Conservation (phyloP, 2,113 vertebrate genomes). For the Ptychochromis oligacanthus region DNA sequence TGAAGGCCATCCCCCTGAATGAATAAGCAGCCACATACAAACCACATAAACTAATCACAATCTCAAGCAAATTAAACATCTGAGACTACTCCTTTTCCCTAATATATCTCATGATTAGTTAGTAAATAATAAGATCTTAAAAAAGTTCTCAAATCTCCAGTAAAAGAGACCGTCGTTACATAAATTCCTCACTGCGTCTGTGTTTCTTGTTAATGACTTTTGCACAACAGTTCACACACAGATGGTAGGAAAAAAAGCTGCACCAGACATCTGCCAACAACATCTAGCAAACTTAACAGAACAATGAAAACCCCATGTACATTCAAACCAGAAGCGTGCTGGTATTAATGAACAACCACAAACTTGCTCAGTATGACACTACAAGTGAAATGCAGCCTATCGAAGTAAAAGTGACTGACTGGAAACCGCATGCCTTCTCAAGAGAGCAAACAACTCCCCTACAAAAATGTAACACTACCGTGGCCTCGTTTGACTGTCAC, state of each 20-base stretch:
- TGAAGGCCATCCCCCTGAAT: not conserved
- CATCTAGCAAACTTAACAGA: not conserved
- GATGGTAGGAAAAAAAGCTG: not conserved
- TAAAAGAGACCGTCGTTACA: not conserved
- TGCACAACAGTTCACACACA: not conserved
- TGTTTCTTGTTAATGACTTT: not conserved
- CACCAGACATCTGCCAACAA: not conserved
- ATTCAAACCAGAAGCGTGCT: not conserved
- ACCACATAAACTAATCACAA: not conserved
- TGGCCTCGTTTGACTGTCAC: constrained; percentile 26
- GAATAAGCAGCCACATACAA: not conserved
- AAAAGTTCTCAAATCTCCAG: not conserved
- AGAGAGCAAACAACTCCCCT: constrained; percentile 27
- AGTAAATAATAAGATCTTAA: not conserved
- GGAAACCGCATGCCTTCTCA: constrained; percentile 22
- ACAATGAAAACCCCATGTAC: not conserved
- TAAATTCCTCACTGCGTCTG: not conserved
- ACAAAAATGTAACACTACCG: constrained; percentile 13
- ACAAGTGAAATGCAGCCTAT: constrained; percentile 2
- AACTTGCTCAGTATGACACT: not conserved
- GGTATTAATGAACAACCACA: not conserved
- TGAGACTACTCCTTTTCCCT: not conserved
- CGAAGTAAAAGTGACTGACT: not conserved
- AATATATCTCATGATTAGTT: not conserved
- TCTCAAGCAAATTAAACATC: not conserved